Evolutionary conservation across 2,113 vertebrate genomes (phyloP).

Genomic region (Rhea americana): DNA sequence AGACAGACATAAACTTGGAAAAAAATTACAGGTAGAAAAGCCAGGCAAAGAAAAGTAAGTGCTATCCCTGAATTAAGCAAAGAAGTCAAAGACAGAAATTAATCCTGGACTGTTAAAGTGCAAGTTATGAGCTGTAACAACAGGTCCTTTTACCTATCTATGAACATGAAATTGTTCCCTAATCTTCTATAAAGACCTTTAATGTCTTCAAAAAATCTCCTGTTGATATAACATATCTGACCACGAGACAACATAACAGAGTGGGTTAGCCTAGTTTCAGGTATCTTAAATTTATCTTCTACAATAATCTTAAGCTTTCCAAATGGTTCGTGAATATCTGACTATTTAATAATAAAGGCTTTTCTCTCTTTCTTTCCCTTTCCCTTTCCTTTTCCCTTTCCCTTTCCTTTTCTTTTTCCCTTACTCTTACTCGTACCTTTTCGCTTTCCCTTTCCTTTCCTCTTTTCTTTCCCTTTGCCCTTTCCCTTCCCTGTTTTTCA

Average conservation of each 20-base stretch:
- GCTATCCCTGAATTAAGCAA: not conserved
- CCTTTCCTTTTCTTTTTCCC: no score
- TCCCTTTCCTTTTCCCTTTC: accelerated
- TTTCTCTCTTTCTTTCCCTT: not conserved
- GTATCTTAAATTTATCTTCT: not conserved
- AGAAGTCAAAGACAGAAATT: not conserved
- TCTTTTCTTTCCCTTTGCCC: accelerated
- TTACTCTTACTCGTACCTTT: no score
- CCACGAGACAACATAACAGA: not conserved
- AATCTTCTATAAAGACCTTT: not conserved
- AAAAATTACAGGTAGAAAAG: not conserved
- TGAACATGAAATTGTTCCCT: not conserved
- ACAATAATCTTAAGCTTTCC: not conserved
- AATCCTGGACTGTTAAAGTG: not conserved
- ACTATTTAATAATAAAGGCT: not conserved
- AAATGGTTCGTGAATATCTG: not conserved
- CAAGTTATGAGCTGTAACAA: not conserved
- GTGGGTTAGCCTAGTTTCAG: not conserved
- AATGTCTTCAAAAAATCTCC: not conserved
- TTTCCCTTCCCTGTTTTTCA: accelerated
- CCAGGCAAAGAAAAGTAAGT: not conserved
- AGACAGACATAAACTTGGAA: not conserved
- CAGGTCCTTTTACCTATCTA: not conserved
- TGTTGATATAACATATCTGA: not conserved
- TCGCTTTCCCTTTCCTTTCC: accelerated